A percentile compares a stretch with the other conserved stretches of the same genome.
Conservation (phyloP, 2,797 vertebrate species). For the Lutjanus argentimaculatus region DNA sequence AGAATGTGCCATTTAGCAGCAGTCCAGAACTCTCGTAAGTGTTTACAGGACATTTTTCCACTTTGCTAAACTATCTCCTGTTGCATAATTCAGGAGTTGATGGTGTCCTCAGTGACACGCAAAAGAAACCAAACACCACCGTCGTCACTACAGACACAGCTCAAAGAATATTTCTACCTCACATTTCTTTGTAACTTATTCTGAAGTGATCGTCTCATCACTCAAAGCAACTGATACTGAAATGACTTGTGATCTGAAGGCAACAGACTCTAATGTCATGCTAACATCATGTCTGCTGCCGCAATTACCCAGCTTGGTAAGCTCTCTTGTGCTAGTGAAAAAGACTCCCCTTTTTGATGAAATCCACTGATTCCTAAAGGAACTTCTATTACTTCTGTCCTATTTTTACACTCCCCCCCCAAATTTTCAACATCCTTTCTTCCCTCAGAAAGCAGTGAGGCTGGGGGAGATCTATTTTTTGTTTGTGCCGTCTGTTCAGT, state of each 20-base stretch:
- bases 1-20: conserved; percentile 45
- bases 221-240: conserved; percentile 40
- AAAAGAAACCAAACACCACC: conserved; percentile 27
- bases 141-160: not conserved
- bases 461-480: conserved; percentile 7
- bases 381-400: not conserved
- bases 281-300: conserved; percentile 35
- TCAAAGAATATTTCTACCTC: conserved; percentile 30
- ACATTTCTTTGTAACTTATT: conserved; percentile 3
- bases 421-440: not conserved
- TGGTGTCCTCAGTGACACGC: conserved; percentile 20
- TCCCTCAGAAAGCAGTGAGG: not conserved
- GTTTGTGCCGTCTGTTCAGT: conserved; percentile 45
- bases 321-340: conserved; percentile 42
- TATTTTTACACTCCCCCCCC: not conserved
- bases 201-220: conserved; percentile 23
- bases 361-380: conserved; percentile 30
- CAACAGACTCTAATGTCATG: conserved; percentile 33
- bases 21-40: not conserved
- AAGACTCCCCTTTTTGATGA: not conserved
- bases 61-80: conserved; percentile 47
- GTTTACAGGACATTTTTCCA: conserved; percentile 37
- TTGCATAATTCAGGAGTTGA: conserved; percentile 73
- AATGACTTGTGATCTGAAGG: conserved; percentile 33
- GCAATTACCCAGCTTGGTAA: not conserved